Evolutionary conservation across 2,113 vertebrate species (phyloP).

Genomic region (Panthera leo): DNA sequence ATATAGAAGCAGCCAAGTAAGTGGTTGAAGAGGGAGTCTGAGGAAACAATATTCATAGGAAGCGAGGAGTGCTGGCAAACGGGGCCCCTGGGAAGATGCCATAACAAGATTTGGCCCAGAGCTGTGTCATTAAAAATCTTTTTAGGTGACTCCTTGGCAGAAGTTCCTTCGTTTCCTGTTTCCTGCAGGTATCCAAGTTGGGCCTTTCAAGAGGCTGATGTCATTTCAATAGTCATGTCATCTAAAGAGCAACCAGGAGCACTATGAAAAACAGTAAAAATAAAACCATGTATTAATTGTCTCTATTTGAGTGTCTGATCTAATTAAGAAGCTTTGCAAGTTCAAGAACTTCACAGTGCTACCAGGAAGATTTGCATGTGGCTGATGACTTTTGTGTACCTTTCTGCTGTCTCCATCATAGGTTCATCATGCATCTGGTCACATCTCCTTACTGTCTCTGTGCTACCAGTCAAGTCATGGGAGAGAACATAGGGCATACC

Average conservation of each 20-base stretch:
- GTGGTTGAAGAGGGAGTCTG: neutral
- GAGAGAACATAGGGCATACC: neutral
- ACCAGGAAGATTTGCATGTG: neutral
- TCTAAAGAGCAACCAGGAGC: neutral
- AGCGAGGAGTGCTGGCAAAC: neutral
- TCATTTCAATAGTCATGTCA: neutral
- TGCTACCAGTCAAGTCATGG: neutral
- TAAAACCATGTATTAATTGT: neutral
- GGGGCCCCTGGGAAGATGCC: neutral
- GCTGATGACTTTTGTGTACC: neutral
- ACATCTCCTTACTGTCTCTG: neutral
- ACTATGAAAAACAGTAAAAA: neutral
- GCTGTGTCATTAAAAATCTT: neutral
- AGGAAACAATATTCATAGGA: neutral
- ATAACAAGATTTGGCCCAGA: neutral
- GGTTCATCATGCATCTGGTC: neutral
- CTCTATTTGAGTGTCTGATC: neutral
- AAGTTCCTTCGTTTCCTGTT: neutral
- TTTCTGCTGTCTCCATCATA: neutral
- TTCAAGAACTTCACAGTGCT: neutral
- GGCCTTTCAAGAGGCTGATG: neutral
- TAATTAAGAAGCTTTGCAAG: neutral
- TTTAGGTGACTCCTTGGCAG: neutral
- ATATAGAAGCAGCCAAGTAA: neutral
- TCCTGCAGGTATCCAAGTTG: neutral